Evolutionary conservation across 2,888 invertebrate genomes (phyloP), one percentile per base, ranked within the genome.

Genomic region (Ophraella communa): DNA sequence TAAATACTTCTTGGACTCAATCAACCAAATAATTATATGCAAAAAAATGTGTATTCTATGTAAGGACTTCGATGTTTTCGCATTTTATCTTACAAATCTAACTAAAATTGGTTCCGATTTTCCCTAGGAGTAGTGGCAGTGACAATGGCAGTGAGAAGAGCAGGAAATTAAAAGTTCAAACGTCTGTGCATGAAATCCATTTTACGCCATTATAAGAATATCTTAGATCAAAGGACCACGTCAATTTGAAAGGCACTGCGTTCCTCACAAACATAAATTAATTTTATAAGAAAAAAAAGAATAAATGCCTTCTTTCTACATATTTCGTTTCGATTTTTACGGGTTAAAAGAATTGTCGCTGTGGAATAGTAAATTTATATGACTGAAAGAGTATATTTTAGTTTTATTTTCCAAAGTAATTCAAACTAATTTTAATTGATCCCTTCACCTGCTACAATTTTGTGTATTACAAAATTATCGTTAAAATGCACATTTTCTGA

Each of bases 81-180:
- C 7, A 17, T 7, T 17, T 7, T 39, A 39, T 14, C 17, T 14
- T 39, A 17, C 5, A 17, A 39, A 7, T 39, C 39, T 7, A 17
- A 17, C 7, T 39, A 5, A 14, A 39, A 39, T 39, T 39, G 17
- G 27, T 27, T 27, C 24, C 17, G 14, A 51, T 51, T 27, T 4
- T 27, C 49, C 49, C 49, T 27, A 27, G 49, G 30, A 62, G 58
- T 58, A 65, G 62, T 65, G 61, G 65, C 53, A 54, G 61, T 75
- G 61, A 62, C 53, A 54, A 61, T 75, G 76, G 67, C 69, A 67
- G 70, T 74, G 74, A 67, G 74, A 71, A 66, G 74, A 71, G 75
- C 78, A 78, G 78, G 78, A 78, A 78, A 78, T 78, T 77, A 78
- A 78, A 77, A 76, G 74, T 76, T 78, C 76, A 74, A 77, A 76